Evolutionary conservation across 2,888 invertebrate species (phyloP), one percentile per base, ranked within the genome.

Genomic region (Phorcus lineatus): DNA sequence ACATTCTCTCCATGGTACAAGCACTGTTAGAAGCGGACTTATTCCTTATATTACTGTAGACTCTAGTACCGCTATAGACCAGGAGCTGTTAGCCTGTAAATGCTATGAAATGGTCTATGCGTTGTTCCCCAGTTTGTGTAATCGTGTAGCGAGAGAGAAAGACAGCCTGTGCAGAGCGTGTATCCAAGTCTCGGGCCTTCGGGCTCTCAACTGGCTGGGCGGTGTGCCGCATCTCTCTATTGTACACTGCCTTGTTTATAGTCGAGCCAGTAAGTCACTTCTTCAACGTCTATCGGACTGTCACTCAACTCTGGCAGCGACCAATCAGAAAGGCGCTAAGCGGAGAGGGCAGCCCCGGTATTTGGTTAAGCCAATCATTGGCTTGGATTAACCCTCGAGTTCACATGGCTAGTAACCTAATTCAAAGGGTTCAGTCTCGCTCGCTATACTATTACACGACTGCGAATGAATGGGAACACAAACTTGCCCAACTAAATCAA

Each of bases 221-320:
- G 16, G 24, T 62, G 62, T 28, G 24, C 28, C 28, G 62, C 62
- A 28, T 28, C 28, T 28, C 62, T 24, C 62, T 36, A 70, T 70
- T 70, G 70, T 70, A 70, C 36, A 36, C 40, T 31, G 70, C 40
- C 31, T 70, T 70, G 70, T 70, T 70, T 70, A 70, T 19, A 70
- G 70, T 70, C 70, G 40, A 70, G 70, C 40, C 70, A 70, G 70
- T 70, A 70, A 70, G 70, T 70, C 70, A 70, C 36, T 70, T 70
- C 31, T 70, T 70, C 70, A 70, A 70, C 70, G 70, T 36, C 70
- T 70, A 36, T 36, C 70, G 36, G 11, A 9, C 40, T 40, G 70
- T 40, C 70, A 70, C 28, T 70, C 70, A 70, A 31, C 36, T 17
- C 40, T 70, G 17, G 13, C 70, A 70, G 70, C 70, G 70, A 70